These are phyloP conservation scores for Aplocera efformata DNA, from an alignment of 2,888 invertebrate genomes.

Conservation along the genomic window DNA sequence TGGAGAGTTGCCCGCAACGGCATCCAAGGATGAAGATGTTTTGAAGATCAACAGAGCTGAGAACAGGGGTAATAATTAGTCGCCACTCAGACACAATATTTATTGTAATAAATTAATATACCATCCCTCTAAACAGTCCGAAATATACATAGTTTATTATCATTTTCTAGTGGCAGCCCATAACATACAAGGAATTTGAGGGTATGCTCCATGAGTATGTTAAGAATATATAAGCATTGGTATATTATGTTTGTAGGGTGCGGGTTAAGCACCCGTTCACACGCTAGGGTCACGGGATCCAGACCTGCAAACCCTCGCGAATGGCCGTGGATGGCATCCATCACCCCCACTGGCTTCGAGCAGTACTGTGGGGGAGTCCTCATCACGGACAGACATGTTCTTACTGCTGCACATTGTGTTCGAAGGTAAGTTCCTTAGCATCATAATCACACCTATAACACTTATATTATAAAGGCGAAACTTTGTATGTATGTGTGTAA, in stretches of 20 bases:
- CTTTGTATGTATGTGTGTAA: too few species aligned
- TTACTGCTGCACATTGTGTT: slow-evolving; percentile 89
- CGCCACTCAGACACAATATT: too few species aligned
- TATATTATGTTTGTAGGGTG: slow-evolving; percentile 73
- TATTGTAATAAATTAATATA: too few species aligned
- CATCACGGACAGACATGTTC: slow-evolving; percentile 88
- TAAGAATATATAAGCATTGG: too few species aligned
- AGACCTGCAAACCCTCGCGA: slow-evolving; percentile 83
- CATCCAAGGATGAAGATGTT: slow-evolving; percentile 66
- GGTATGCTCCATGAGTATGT: too few species aligned
- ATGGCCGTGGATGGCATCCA: slow-evolving; percentile 93
- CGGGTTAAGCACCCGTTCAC: slow-evolving; percentile 75
- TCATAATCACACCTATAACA: too few species aligned
- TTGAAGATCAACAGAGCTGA: slow-evolving; percentile 61
- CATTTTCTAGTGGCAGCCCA: too few species aligned
- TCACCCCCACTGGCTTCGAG: slow-evolving; percentile 81
- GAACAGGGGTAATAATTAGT: slow-evolving; percentile 63
- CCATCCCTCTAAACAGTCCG: too few species aligned
- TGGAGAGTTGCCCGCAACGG: slow-evolving; percentile 71
- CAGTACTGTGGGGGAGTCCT: slow-evolving; percentile 90
- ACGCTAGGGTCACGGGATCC: slow-evolving; percentile 81
- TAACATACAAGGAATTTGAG: too few species aligned
- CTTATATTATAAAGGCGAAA: too few species aligned
- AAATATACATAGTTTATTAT: too few species aligned
- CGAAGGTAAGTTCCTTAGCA: too few species aligned